phyloP scores from a whole-genome alignment of 1,140 invertebrate species.

The Melitaea cinxia region DNA sequence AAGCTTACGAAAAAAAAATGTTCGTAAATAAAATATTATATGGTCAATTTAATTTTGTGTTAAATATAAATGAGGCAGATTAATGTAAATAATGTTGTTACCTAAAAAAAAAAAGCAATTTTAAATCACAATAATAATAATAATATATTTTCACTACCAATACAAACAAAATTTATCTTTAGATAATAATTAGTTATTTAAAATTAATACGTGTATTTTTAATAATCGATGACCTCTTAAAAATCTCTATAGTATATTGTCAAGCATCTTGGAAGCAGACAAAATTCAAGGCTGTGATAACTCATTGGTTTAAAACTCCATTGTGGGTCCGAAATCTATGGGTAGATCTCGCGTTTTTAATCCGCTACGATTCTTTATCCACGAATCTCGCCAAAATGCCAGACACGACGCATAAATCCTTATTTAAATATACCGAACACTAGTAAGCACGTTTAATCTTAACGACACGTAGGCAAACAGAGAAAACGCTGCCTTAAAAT shows the following conservation, averaged over 20 bases:
- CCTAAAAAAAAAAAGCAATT: no score
- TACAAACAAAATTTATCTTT: neutral
- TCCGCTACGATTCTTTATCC: conserved; percentile 69
- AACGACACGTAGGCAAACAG: conserved; percentile 19
- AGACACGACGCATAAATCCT: conserved; percentile 79
- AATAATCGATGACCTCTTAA: neutral
- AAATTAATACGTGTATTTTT: no score
- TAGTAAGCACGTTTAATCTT: conserved; percentile 27
- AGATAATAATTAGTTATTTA: neutral
- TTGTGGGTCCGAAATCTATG: conserved; percentile 56
- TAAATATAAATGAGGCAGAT: no score
- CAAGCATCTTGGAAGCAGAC: conserved; percentile 11
- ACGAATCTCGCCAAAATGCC: conserved; percentile 75
- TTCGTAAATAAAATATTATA: no score
- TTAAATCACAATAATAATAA: no score
- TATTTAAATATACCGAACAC: conserved; percentile 75
- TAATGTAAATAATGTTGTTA: no score
- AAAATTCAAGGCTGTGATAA: conserved; percentile 33
- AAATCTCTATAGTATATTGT: neutral
- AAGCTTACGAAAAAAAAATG: no score
- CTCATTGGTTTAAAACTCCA: conserved; percentile 35
- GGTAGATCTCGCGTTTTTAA: conserved; percentile 63
- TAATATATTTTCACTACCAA: no score
- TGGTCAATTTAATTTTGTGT: no score
- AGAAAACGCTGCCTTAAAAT: conserved; percentile 21